phyloP scores from a whole-genome alignment of 1,140 invertebrate genomes.

The Drosophila athabasca region DNA sequence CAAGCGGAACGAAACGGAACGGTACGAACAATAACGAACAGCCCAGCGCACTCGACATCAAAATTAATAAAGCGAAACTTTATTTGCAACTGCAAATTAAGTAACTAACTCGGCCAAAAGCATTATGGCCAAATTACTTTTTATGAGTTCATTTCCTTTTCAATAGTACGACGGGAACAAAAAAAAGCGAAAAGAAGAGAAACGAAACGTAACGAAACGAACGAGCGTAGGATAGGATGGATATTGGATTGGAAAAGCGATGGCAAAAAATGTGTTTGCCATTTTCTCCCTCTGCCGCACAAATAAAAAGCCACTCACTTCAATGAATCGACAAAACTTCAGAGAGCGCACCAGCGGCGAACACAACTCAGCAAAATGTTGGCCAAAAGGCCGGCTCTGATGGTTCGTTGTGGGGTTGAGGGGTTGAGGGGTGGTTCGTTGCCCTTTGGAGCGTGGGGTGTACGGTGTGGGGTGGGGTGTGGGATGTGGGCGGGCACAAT shows the following conservation, averaged over 20 bases:
- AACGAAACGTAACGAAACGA: too few species aligned
- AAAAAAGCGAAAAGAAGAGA: too few species aligned
- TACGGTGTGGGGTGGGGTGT: too few species aligned
- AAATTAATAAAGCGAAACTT: conserved; percentile 82
- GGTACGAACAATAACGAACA: conserved; percentile 46
- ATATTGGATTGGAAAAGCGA: conserved; percentile 42
- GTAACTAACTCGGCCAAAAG: conserved; percentile 77
- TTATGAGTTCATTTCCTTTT: conserved; percentile 81
- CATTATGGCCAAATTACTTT: conserved; percentile 81
- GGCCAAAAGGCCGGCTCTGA: conserved; percentile 22
- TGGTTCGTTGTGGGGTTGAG: not conserved
- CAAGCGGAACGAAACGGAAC: conserved; percentile 5
- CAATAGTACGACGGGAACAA: conserved; percentile 36
- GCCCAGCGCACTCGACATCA: conserved; percentile 55
- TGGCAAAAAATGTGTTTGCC: conserved; percentile 62
- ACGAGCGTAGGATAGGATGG: too few species aligned
- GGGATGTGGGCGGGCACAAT: conserved; percentile 29
- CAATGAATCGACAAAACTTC: conserved; percentile 75
- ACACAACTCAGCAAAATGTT: conserved; percentile 53
- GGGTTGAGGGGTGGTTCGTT: not conserved
- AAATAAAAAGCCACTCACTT: conserved; percentile 82
- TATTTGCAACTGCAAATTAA: conserved; percentile 82
- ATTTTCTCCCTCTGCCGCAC: conserved; percentile 47
- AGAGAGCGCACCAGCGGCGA: conserved; percentile 40
- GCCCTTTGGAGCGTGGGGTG: not conserved